Percentiles rank a stretch among this genome's conserved stretches.
Evolutionary conservation across 2,797 vertebrate genomes (phyloP).

Genomic region (Pseudomugil gertrudae): DNA sequence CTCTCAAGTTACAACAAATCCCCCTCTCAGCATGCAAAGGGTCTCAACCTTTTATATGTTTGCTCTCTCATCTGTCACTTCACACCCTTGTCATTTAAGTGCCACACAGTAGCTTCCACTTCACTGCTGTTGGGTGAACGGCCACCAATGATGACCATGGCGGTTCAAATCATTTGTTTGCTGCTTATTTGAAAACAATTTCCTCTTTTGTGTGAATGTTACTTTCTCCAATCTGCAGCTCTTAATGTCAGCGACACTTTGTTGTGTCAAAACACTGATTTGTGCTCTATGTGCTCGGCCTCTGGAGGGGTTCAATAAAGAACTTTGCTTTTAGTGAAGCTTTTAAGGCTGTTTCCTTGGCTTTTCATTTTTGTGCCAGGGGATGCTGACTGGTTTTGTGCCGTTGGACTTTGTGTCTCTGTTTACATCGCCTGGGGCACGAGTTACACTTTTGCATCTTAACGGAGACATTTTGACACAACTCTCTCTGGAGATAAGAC

Average conservation of each 20-base stretch:
- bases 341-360: conserved; percentile 49
- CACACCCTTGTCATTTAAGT: conserved; percentile 63
- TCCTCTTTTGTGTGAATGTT: not conserved
- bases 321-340: conserved; percentile 42
- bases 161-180: not conserved
- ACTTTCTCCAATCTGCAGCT: not conserved
- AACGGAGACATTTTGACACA: conserved; percentile 46
- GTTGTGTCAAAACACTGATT: conserved; percentile 19
- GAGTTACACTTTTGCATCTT: conserved; percentile 44
- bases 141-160: conserved; percentile 19
- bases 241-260: conserved; percentile 23
- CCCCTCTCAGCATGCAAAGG: conserved; percentile 37
- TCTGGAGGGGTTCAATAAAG: conserved; percentile 29
- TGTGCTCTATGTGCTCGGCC: conserved; percentile 27
- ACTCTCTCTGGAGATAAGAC: conserved; percentile 47
- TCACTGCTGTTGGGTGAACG: conserved; percentile 25
- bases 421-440: conserved; percentile 60
- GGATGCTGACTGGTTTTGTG: conserved; percentile 51
- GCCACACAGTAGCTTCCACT: conserved; percentile 56
- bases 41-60: conserved; percentile 57
- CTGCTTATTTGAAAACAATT: not conserved
- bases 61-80: conserved; percentile 65
- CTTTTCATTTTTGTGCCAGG: conserved; percentile 43
- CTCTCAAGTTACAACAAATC: conserved; percentile 54
- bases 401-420: conserved; percentile 49